Base-by-base conservation (phyloP, 2,888 invertebrate genomes). In the Nineta flava region DNA sequence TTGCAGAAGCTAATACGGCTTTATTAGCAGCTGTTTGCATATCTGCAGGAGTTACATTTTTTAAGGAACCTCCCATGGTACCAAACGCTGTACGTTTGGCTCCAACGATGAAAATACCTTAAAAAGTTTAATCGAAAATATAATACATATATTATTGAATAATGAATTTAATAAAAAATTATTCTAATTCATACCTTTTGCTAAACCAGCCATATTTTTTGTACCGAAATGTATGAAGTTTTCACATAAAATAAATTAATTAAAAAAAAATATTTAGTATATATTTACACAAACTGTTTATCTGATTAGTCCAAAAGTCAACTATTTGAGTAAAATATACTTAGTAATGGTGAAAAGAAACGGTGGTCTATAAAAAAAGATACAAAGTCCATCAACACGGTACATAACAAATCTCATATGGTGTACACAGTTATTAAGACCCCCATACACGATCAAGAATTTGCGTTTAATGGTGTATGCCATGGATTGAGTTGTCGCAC, bases 31-130 rank as follows among this genome's bases (percentile, higher is more conserved):
- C 68, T 15, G 84, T 84, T 65, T 91, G 91, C 54, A 97, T 70
- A 52, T 90, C 87, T 0, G 82, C 79, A 17, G 81, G 77, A 38
- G 75, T 75, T 9, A 80, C 81, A 63, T 83, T 83, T 31, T 77
- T 75, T 61, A 90, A 80, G 58, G 79, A 77, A 0, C 90, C 90
- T 3, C 97, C 97, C 68, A 86, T 95, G 1, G 96, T 84, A 48
- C 97, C 97, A 69, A 97, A 97, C 3, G 96, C 87, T 1, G 96
- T 97, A 54, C 97, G 81, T 69, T 96, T 97, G 13, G 96, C 96
- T 57, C 88, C 92, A 53, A 97, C 91, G 63, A 93, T 85, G 64
- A 87, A 91, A 55, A 92, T 74, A 61, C 91, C 92, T 91, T 15
- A 26, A 41, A 26, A 19, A 13, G 12, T 16, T 15, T 16, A 41